Percentiles rank a stretch among this genome's conserved stretches.
Evolutionary conservation across 1,140 invertebrate genomes (phyloP).

Genomic region (Halictus rubicundus): DNA sequence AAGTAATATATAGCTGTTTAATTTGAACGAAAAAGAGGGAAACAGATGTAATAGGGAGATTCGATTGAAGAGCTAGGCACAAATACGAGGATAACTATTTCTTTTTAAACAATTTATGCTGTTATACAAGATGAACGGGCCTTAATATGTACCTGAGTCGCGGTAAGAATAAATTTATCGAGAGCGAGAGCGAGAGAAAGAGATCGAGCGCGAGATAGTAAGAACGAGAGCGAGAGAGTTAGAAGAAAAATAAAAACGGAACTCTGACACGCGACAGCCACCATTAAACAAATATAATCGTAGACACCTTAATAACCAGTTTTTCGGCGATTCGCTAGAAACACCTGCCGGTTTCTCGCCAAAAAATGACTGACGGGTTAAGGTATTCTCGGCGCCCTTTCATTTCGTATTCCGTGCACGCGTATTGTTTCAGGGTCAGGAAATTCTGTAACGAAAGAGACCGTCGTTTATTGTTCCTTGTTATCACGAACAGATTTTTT

Average conservation of each 20-base stretch:
- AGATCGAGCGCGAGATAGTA: not conserved
- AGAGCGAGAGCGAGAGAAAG: not conserved
- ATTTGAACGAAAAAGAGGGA: not conserved
- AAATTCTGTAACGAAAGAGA: constrained; percentile 21
- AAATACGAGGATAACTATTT: constrained; percentile 38
- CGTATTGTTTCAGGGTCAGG: constrained; percentile 41
- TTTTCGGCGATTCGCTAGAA: constrained; percentile 32
- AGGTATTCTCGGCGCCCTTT: constrained; percentile 60
- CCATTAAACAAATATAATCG: constrained; percentile 67
- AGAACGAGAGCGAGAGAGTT: not conserved
- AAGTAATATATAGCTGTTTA: constrained; percentile 41
- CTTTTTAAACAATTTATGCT: constrained; percentile 52
- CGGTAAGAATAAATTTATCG: constrained; percentile 63
- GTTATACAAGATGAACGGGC: constrained; percentile 73
- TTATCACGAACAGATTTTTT: constrained; percentile 12
- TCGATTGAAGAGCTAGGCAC: constrained; percentile 35
- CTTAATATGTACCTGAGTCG: constrained; percentile 79
- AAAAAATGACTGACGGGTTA: constrained; percentile 33
- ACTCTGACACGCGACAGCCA: constrained; percentile 68
- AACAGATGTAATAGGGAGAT: not conserved
- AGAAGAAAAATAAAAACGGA: constrained; percentile 7
- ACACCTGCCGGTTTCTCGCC: constrained; percentile 10
- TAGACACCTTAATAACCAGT: constrained; percentile 50
- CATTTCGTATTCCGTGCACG: constrained; percentile 63
- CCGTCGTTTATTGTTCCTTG: constrained; percentile 3